Conservation (phyloP, 2,113 vertebrate species). For the Pandion haliaetus region DNA sequence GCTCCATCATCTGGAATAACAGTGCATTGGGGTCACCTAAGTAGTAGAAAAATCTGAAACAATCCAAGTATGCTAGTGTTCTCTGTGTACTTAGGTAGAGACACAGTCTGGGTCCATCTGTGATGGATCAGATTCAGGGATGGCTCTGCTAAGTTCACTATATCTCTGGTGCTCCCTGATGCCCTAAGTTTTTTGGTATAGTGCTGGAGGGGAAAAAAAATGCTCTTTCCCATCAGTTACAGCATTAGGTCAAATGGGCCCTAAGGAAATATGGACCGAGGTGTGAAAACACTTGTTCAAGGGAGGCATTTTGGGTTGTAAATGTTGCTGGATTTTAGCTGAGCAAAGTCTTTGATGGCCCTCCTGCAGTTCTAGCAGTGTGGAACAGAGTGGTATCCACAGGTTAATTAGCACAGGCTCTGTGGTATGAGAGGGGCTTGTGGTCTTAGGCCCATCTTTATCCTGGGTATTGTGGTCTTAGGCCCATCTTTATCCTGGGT, state of each 20-base stretch:
- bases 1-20: background rate
- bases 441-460: background rate
- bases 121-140: background rate
- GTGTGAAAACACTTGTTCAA: background rate
- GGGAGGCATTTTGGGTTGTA: background rate
- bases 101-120: background rate
- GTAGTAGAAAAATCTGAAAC: background rate
- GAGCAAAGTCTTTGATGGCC: background rate
- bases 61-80: background rate
- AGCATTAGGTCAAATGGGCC: background rate
- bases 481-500: background rate
- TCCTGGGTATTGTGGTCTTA: background rate
- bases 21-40: background rate
- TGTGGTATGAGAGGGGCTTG: background rate
- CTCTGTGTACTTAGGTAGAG: background rate
- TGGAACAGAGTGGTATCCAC: background rate
- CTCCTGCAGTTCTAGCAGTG: background rate
- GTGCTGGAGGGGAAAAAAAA: background rate
- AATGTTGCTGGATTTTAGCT: background rate
- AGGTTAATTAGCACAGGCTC: background rate
- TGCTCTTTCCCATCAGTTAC: background rate
- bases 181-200: background rate
- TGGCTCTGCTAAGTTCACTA: background rate
- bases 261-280: background rate
- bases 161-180: background rate